Evolutionary conservation across 2,888 invertebrate genomes (phyloP), one percentile per base, ranked within the genome.

Genomic region (Plusia festucae): DNA sequence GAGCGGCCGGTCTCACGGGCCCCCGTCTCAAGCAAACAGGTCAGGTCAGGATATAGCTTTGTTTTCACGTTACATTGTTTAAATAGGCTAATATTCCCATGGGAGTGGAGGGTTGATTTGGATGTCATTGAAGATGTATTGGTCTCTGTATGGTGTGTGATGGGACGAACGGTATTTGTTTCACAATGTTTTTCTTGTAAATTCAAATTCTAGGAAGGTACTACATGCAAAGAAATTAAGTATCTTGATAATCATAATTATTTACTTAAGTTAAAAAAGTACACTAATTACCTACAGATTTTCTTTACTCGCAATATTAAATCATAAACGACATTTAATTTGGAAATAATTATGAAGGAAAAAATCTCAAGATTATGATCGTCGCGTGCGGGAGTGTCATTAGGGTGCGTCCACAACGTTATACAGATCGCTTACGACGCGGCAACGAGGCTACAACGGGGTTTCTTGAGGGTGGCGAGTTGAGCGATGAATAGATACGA

Each of bases 1-100:
- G 68, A 73, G 62, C 67, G 69, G 66, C 27, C 82, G 87, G 88
- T 90, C 90, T 85, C 91, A 90, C 90, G 88, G 89, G 87, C 82
- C 84, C 86, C 83, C 82, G 88, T 90, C 90, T 90, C 88, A 76
- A 79, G 90, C 89, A 91, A 91, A 91, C 91, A 90, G 88, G 85
- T 87, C 88, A 90, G 88, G 85, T 87, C 88, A 89, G 80, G 82
- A 83, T 84, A 82, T 82, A 85, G 82, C 86, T 89, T 77, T 71
- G 82, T 70, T 67, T 73, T 65, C 49, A 34, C 72, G 81, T 83
- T 82, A 87, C 90, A 86, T 86, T 92, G 93, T 93, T 93, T 90
- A 85, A 91, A 84, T 87, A 86, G 85, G 85, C 83, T 85, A 86
- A 84, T 84, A 86, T 90, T 91, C 91, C 90, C 91, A 89, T 87